Evolutionary conservation across 2,888 invertebrate species (phyloP), one percentile per base, ranked within the genome.

Genomic region (Zele albiditarsus): DNA sequence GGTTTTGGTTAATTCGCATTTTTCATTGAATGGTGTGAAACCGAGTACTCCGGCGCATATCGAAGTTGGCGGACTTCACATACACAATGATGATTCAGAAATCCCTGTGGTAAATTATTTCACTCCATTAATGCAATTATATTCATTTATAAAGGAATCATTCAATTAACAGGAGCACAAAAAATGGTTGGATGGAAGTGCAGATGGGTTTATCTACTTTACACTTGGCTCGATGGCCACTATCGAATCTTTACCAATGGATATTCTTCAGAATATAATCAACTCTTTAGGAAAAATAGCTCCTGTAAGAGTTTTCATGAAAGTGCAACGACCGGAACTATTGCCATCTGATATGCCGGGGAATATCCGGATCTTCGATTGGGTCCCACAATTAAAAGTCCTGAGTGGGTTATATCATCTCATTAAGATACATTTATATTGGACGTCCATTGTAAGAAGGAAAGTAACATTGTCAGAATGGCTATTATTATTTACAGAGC

Each of bases 31-130:
- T 42, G 89, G 89, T 4, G 82, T 90, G 4, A 87, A 90, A 66
- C 91, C 92, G 6, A 83, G 87, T 0, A 87, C 90, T 1, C 87
- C 90, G 0, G 89, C 88, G 4, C 86, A 92, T 78, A 85, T 92
- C 8, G 89, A 91, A 66, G 90, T 92, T 6, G 92, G 91, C 10
- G 93, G 92, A 46, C 85, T 92, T 71, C 92, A 92, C 77, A 89
- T 92, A 5, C 80, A 79, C 0, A 85, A 88, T 0, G 85, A 85
- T 3, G 82, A 76, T 1, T 23, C 80, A 0, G 79, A 81, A 65
- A 58, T 86, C 42, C 53, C 81, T 0, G 66, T 63, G 4, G 88
- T 87, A 81, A 82, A 28, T 60, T 16, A 25, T 8, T 20, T 5
- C 20, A 25, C 2, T 57, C 6, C 25, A 57, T 20, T 57, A 20